Base-by-base conservation (phyloP, 2,113 vertebrate species). In the Protomyctophum bolini region DNA sequence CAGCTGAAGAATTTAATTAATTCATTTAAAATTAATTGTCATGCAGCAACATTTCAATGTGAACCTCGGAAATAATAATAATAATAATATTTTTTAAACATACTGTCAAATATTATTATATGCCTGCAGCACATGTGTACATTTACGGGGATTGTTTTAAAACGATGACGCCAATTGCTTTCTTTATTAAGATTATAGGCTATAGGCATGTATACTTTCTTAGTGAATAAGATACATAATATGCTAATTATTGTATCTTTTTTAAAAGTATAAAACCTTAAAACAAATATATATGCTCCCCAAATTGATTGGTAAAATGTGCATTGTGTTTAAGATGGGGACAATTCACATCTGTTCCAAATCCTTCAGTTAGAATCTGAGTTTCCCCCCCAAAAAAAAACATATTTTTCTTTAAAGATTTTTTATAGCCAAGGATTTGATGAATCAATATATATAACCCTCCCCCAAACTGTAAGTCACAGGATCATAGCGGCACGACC, bases 401-500 rank as follows among this genome's bases (percentile, higher is more conserved):
- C 33, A 41, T 4, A 4, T 41, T 3, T 41, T 41, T 64, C 50
- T 62, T 75, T 14, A 11, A 45, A 75, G 3, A 75, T 68, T 58
- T 68, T 58, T 1, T 21, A 21, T 8, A 73, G 62, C 62, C 64
- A 76, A 71, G 79, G 66, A 72, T n/a, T n/a, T n/a, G n/a, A n/a
- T n/a, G n/a, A n/a, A n/a, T n/a, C n/a, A n/a, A n/a, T n/a, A 21
- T 21, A 1, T 21, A 21, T 21, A 21, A 21, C 21, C 21, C 21
- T 21, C 21, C 21, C 21, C 21, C 21, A 21, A 21, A 21, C 21
- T 21, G 79, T 83, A 64, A 64, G 73, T 90, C 84, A 86, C 87
- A 86, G 86, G 83, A 81, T 86, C 85, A 72, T 12, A 80, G 84
- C 90, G 86, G 86, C 90, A 90, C 21, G 21, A 21, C 21, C 21